Base-by-base conservation (phyloP, 2,113 vertebrate species). In the Oceanites oceanicus region DNA sequence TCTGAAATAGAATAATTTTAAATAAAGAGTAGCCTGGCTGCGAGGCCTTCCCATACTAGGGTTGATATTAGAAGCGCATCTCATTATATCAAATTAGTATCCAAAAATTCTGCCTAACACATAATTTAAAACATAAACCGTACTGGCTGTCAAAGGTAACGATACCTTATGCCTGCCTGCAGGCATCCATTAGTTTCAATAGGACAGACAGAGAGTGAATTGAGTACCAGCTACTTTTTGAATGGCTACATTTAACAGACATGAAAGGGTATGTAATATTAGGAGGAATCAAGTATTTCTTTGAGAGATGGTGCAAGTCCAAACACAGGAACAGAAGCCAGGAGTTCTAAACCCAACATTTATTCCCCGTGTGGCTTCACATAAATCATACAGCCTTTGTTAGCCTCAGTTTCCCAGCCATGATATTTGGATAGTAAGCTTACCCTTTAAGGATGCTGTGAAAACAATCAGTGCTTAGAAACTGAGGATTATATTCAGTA, bases 1-100 rank as follows among this genome's bases (percentile, higher is more conserved):
- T 97, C 94, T 93, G 94, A 94, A 96, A 96, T 92, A 90, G 96
- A 95, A 93, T 71, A 97, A 97, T 96, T 96, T 87, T 88, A 96
- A 90, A 97, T 91, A 97, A 96, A 96, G 84, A 97, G 88, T 68
- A 95, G 91, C 93, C 45, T 96, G 85, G 91, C 95, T 96, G 65
- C 76, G 96, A 97, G 91, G 96, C 42, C 82, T 88, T 59, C 87
- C 91, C n/a, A 10, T 92, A 85, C 53, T 44, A 66, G 4, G 13
- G 87, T 27, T 95, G 94, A 85, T 97, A 96, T 96, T 96, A 97
- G 91, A 94, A 91, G 94, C 3, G 80, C 93, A 91, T 96, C 74
- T 95, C 56, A 72, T 92, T 97, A 95, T 29, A 96, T 87, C 55
- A 96, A 73, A 95, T 67, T 96, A 94, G 52, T 92, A 90, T 92